A percentile compares a stretch with the other conserved stretches of the same genome.
phyloP scores from a whole-genome alignment of 2,888 invertebrate genomes.

The Drosophila phalerata region DNA sequence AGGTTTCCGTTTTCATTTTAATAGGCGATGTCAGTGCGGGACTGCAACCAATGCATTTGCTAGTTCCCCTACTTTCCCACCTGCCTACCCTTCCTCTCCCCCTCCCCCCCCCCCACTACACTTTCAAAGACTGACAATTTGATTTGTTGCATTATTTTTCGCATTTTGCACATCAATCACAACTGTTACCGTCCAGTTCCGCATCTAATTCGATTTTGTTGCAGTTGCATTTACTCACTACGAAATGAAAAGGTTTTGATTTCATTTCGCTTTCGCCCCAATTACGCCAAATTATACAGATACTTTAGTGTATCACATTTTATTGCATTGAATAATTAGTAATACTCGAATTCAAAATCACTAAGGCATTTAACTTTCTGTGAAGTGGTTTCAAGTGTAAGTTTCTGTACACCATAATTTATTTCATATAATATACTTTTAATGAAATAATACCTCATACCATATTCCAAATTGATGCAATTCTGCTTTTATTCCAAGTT shows the following conservation, averaged over 20 bases:
- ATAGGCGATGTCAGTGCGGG: not conserved
- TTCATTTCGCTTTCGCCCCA: constrained; percentile 12
- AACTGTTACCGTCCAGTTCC: constrained; percentile 31
- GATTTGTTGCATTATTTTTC: constrained; percentile 73
- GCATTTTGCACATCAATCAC: constrained; percentile 66
- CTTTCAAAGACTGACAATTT: constrained; percentile 49
- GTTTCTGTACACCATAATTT: too few relatives aligned
- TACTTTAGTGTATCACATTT: constrained; percentile 6
- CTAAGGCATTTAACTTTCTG: too few relatives aligned
- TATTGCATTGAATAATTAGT: not conserved
- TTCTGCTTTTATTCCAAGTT: too few relatives aligned
- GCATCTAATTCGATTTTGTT: constrained; percentile 47
- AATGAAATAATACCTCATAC: too few relatives aligned
- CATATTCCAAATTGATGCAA: too few relatives aligned
- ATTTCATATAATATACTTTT: too few relatives aligned
- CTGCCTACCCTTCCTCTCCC: not conserved
- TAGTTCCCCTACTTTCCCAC: not conserved
- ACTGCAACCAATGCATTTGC: constrained; percentile 22
- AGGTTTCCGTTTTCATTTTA: constrained; percentile 28
- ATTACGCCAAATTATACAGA: constrained; percentile 25
- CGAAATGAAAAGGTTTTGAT: constrained; percentile 1
- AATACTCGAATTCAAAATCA: too few relatives aligned
- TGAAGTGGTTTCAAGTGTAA: too few relatives aligned
- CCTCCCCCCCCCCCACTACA: not conserved
- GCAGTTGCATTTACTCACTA: constrained; percentile 9